Percentiles rank a stretch among this genome's conserved stretches.
Conservation (phyloP, 2,797 vertebrate species). For the Leptatherina wallacei region DNA sequence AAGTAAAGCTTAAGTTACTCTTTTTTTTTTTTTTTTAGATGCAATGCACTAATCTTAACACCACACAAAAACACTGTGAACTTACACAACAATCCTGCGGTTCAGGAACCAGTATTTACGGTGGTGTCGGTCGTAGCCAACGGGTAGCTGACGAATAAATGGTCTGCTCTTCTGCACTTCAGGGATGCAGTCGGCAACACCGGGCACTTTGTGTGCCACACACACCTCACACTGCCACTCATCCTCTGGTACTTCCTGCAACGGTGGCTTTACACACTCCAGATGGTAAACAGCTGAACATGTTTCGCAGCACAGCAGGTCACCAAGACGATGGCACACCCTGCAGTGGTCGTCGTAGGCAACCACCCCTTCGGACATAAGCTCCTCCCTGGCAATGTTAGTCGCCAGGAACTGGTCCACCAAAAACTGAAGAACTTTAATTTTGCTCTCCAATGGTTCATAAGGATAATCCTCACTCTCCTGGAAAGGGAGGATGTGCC, state of each 20-base stretch:
- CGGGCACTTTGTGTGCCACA: slow-evolving; percentile 93
- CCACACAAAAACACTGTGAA: slow-evolving; percentile 49
- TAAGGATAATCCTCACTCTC: slow-evolving; percentile 94
- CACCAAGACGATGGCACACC: slow-evolving; percentile 95
- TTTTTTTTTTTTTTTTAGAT: background rate
- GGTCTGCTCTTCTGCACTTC: slow-evolving; percentile 95
- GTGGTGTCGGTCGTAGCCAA: slow-evolving; percentile 91
- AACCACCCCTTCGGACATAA: slow-evolving; percentile 96
- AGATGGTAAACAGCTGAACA: slow-evolving; percentile 97
- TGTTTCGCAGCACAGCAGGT: slow-evolving; percentile 97
- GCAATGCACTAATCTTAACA: background rate
- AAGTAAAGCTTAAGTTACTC: background rate
- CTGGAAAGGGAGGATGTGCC: slow-evolving; percentile 91
- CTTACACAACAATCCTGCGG: slow-evolving; percentile 94
- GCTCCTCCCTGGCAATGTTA: slow-evolving; percentile 94
- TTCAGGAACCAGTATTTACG: slow-evolving; percentile 98
- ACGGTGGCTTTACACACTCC: slow-evolving; percentile 94
- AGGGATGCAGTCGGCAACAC: slow-evolving; percentile 93
- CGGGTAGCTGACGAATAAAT: slow-evolving; percentile 92
- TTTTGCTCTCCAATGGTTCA: slow-evolving; percentile 93
- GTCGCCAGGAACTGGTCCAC: slow-evolving; percentile 97
- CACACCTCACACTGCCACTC: slow-evolving; percentile 99
- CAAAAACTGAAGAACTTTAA: slow-evolving; percentile 96
- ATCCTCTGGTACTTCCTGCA: slow-evolving; percentile 96
- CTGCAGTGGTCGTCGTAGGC: slow-evolving; percentile 97